Evolutionary conservation across 2,888 invertebrate genomes (phyloP), one percentile per base, ranked within the genome.

Genomic region (Melinaea menophilus): DNA sequence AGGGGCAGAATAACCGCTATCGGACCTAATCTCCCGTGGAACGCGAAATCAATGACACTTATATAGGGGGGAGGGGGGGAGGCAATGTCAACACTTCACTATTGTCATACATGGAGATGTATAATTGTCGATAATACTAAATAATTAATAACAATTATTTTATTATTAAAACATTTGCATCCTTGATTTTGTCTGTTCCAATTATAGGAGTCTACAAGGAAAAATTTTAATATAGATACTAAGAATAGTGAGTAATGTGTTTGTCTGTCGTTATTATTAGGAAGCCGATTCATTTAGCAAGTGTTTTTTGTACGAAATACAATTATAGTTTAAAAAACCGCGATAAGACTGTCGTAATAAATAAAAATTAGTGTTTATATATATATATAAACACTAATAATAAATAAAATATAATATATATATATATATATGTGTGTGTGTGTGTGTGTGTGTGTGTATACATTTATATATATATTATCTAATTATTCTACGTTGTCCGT

Each of bases 31-130:
- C 84, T 86, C 71, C 77, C 79, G 73, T 78, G 78, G 83, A 81
- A 82, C 72, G 80, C 74, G 75, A 79, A 82, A 86, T 84, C 85
- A 86, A 88, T 86, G 83, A 73, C 76, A 77, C 75, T 77, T 69
- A 65, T 75, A 75, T 69, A 71, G 73, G 71, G 74, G 76, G 72
- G 74, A 70, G 64, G 51, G 60, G 37, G 37, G 9, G 59, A 33
- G 79, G 79, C 81, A 84, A 83, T 84, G 84, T 82, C 82, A 84
- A 85, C 80, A 83, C 82, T 81, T 79, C 78, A 64, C 64, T 68
- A 80, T 78, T 80, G 80, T 78, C 47, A 60, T 46, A 37, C 33
- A 9, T 68, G 66, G 60, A 55, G 64, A 64, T 56, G 64, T 7
- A 55, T 45, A 31, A 5, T 11, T 22, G 47, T 65, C 61, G 55